Conservation (phyloP, 2,797 vertebrate species). For the Acanthurus tractus region DNA sequence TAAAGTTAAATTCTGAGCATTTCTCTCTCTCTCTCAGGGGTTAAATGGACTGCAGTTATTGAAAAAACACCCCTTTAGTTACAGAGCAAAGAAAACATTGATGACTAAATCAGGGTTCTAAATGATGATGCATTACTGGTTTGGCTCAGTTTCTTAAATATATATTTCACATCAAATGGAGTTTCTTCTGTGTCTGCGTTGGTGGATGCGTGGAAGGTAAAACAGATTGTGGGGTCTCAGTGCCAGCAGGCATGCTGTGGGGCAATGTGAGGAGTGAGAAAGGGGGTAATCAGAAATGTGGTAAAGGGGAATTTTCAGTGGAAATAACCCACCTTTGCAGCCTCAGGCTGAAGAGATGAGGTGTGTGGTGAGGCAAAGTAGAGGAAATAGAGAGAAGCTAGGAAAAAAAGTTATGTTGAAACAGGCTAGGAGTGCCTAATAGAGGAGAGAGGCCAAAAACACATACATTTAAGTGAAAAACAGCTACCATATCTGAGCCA, state of each 20-base stretch:
- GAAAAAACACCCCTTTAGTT: conserved; percentile 40
- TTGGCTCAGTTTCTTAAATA: conserved; percentile 81
- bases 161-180: conserved; percentile 55
- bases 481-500: conserved; percentile 27
- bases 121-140: conserved; percentile 70
- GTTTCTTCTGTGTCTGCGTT: conserved; percentile 16
- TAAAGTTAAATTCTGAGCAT: conserved; percentile 11
- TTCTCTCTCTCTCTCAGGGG: not conserved
- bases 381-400: conserved; percentile 7
- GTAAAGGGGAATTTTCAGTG: not conserved
- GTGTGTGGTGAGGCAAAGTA: conserved; percentile 14
- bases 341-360: conserved; percentile 18
- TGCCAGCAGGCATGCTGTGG: conserved; percentile 24
- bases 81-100: not conserved
- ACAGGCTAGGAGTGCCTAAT: not conserved
- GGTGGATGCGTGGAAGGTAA: conserved; percentile 30
- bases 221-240: conserved; percentile 24
- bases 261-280: conserved; percentile 9
- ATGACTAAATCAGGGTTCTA: conserved; percentile 73
- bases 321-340: conserved; percentile 31
- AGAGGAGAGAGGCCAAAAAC: conserved; percentile 25
- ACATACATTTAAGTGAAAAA: conserved; percentile 37
- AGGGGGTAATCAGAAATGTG: conserved; percentile 25
- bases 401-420: not conserved
- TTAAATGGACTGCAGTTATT: not conserved